Conservation (phyloP, 2,113 vertebrate species). For the Balaeniceps rex region DNA sequence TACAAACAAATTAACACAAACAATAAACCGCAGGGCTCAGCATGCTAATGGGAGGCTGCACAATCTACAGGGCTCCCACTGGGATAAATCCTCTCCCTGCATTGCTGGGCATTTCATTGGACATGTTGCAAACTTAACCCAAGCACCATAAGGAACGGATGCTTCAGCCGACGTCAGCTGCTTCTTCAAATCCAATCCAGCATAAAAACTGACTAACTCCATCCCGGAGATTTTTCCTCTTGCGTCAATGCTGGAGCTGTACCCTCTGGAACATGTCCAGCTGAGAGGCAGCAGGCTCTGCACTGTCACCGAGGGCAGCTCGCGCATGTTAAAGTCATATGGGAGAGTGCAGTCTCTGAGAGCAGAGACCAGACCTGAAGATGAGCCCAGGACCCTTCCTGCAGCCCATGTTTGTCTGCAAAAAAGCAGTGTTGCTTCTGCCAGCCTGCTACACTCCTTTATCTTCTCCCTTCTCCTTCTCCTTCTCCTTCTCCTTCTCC, state of each 20-base stretch:
- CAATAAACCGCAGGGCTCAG: neutral
- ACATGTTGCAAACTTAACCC: neutral
- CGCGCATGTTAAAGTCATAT: neutral
- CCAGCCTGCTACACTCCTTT: neutral
- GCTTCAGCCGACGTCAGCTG: constrained; percentile 9
- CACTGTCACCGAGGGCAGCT: neutral
- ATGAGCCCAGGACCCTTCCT: neutral
- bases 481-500: neutral
- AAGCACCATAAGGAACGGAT: neutral
- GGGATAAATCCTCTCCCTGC: neutral
- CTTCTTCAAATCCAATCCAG: constrained; percentile 15
- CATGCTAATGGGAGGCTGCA: neutral
- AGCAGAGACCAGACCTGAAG: neutral
- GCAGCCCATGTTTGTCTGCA: neutral
- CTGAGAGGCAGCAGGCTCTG: neutral
- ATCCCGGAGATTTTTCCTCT: neutral
- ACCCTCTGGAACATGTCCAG: neutral
- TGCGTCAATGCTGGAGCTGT: neutral
- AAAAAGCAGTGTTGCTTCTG: neutral
- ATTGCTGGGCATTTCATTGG: neutral
- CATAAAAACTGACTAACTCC: constrained; percentile 1
- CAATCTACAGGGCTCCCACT: neutral
- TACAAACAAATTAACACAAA: constrained; percentile 14
- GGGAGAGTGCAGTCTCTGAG: neutral
- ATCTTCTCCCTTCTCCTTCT: neutral